Evolutionary conservation across 2,888 invertebrate genomes (phyloP).

Genomic region (Herminia tarsipennalis): DNA sequence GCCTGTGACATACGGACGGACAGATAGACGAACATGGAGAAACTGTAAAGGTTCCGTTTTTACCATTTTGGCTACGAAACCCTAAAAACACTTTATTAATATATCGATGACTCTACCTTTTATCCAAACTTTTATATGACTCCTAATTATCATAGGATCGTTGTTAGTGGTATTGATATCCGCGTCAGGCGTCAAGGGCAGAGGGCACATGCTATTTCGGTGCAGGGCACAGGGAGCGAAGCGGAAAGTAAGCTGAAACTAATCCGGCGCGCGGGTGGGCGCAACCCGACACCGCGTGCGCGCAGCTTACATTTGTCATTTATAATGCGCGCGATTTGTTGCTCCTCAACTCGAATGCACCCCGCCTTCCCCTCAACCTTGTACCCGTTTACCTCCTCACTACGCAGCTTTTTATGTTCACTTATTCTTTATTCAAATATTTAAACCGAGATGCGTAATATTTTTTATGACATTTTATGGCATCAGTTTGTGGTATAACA

Average conservation of each 20-base stretch:
- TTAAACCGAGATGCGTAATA: constrained; percentile 68
- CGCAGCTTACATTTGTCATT: constrained; percentile 84
- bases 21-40: too few species aligned
- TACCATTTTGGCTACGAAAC: too few species aligned
- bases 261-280: constrained; percentile 81
- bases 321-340: constrained; percentile 85
- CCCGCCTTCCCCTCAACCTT: constrained; percentile 27
- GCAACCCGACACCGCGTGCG: constrained; percentile 80
- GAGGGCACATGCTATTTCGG: constrained; percentile 67
- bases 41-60: too few species aligned
- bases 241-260: constrained; percentile 82
- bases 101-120: too few species aligned
- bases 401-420: constrained; percentile 73
- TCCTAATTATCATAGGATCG: constrained; percentile 13
- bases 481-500: constrained; percentile 62
- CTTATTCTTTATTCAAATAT: constrained; percentile 81
- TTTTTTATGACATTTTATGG: constrained; percentile 73
- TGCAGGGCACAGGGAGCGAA: constrained; percentile 55
- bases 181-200: constrained; percentile 69
- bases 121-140: background rate
- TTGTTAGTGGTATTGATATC: constrained; percentile 63
- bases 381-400: constrained; percentile 21
- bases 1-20: too few species aligned
- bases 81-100: too few species aligned
- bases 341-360: constrained; percentile 65